Evolutionary conservation across 2,113 vertebrate species (phyloP).

Genomic region (Sphaerodactylus townsendi): DNA sequence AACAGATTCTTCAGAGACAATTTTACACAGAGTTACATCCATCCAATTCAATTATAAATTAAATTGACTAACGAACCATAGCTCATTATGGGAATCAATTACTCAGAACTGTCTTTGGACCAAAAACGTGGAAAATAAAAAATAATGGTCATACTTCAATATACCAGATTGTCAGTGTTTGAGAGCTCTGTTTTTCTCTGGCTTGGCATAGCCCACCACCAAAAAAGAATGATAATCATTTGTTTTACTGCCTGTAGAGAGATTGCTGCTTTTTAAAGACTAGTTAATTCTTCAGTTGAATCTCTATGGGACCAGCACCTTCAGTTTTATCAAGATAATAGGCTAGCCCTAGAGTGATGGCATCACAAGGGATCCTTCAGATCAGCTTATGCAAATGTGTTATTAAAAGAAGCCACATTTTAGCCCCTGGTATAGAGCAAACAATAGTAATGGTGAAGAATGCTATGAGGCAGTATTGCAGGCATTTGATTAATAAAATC

Average conservation of each 20-base stretch:
- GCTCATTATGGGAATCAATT: constrained; percentile 94
- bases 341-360: constrained; percentile 75
- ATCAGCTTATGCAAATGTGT: constrained; percentile 83
- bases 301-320: constrained; percentile 74
- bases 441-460: constrained; percentile 78
- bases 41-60: constrained; percentile 96
- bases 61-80: constrained; percentile 94
- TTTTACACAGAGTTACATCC: constrained; percentile 90
- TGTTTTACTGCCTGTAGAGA: constrained; percentile 81
- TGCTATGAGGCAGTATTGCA: constrained; percentile 62
- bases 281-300: constrained; percentile 80
- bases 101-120: constrained; percentile 91
- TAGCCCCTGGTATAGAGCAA: constrained; percentile 77
- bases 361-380: constrained; percentile 74
- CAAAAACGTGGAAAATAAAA: constrained; percentile 90
- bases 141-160: constrained; percentile 88
- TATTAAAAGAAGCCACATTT: constrained; percentile 76
- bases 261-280: constrained; percentile 76
- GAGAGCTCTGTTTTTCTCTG: constrained; percentile 85
- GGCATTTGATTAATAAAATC: constrained; percentile 72
- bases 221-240: constrained; percentile 84
- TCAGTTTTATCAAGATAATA: constrained; percentile 72
- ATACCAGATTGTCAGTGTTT: constrained; percentile 86
- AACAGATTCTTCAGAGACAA: constrained; percentile 89
- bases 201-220: constrained; percentile 80